Base-by-base conservation (phyloP, 35 echinoderm and acorn worm genomes). In the Heliocidaris tuberculata region DNA sequence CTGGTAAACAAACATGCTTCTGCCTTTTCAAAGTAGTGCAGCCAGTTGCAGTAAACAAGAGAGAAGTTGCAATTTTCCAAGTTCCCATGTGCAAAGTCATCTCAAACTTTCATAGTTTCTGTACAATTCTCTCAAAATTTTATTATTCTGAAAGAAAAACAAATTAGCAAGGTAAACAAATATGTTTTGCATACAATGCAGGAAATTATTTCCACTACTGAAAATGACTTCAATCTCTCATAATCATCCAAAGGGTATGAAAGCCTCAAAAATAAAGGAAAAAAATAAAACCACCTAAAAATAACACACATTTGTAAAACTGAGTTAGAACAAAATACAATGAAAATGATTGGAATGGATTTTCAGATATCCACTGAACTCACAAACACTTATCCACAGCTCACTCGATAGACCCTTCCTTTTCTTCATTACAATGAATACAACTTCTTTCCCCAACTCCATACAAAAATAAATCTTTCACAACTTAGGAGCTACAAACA, bases 391-490 rank as follows among this genome's bases (percentile, higher is more conserved):
- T 78, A 4, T 29, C 17, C 27, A 21, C 19, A 78, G 19, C 65
- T 78, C 27, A 78, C 65, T 24, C 65, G 21, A 78, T 78, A 78
- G 65, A 78, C 65, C 65, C 65, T 78, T n/a, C 27, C 27, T n/a
- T 27, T n/a, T 78, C 27, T 78, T n/a, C 65, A 78, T 24, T 2
- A 56, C 52, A 78, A 21, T 78, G 21, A 27, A 27, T 78, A 78
- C 27, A 21, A 78, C 65, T 78, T 78, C 17, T 89, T 89, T 89
- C 32, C 47, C 47, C 35, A 13, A 89, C 19, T 89, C 87, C 47
- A 48, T 89, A 89, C 87, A 89, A 89, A 89, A 89, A 89, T 89
- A 89, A 89, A 89, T 89, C 87, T 89, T 89, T 89, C 87, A 78
- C 65, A n/a, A 78, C 65, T n/a, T 78, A 78, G 65, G 65, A 78